These are phyloP conservation scores for Chaenocephalus aceratus DNA, from an alignment of 2,113 vertebrate species.

Conservation along the genomic window DNA sequence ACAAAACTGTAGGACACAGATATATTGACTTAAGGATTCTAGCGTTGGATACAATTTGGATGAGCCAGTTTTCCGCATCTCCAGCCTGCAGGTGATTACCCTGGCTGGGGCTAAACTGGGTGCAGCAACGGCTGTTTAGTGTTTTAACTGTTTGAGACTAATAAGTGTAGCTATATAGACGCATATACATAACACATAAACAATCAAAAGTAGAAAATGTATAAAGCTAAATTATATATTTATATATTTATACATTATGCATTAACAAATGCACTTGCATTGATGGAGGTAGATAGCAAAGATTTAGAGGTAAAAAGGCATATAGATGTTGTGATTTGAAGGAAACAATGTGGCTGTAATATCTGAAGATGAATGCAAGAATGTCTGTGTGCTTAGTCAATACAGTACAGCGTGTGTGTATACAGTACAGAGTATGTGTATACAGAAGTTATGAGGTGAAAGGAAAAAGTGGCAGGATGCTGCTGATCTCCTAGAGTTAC, in stretches of 20 bases:
- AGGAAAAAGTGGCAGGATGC: constrained; percentile 73
- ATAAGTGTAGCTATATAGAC: constrained; percentile 45
- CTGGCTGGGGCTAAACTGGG: constrained; percentile 21
- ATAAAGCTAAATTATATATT: constrained; percentile 77
- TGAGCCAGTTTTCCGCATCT: constrained; percentile 40
- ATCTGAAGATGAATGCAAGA: constrained; percentile 51
- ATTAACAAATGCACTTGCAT: constrained; percentile 73
- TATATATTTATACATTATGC: constrained; percentile 79
- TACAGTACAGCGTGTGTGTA: background rate
- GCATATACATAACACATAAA: constrained; percentile 65
- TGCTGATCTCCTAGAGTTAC: constrained; percentile 72
- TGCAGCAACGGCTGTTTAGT: constrained; percentile 37
- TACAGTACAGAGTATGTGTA: constrained; percentile 46
- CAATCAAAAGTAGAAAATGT: constrained; percentile 76
- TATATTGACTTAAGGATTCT: constrained; percentile 25
- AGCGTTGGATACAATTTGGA: constrained; percentile 28
- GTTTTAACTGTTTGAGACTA: constrained; percentile 50
- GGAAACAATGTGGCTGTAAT: constrained; percentile 55
- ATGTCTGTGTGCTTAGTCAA: constrained; percentile 60
- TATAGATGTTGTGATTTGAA: constrained; percentile 70
- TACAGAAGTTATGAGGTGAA: constrained; percentile 52
- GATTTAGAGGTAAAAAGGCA: constrained; percentile 76
- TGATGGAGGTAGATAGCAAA: constrained; percentile 84
- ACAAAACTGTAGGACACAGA: constrained; percentile 34
- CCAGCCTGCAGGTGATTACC: constrained; percentile 22